Evolutionary conservation across 2,797 vertebrate species (phyloP), one percentile per base, ranked within the genome.

Genomic region (Microctenopoma steveboyesi): DNA sequence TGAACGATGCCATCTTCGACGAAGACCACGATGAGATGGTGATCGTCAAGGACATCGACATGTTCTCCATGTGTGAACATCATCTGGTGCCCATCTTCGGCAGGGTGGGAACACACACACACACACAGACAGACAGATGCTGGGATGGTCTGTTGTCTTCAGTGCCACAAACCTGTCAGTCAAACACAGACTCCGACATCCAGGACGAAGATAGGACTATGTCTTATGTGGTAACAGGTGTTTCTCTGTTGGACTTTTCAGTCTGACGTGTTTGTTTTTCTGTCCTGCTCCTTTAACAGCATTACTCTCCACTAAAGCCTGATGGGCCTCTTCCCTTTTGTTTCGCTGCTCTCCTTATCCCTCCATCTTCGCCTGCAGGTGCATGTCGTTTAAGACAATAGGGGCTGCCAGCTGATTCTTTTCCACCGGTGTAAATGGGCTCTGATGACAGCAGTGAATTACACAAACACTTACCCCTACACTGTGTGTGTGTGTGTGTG

Each of bases 21-120:
- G 98, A 99, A 83, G 98, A 99, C 78, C 98, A 99, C 0, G 98
- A 99, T 25, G 98, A 99, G 93, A 98, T 99, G 98, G 98, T 99
- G 92, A 99, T 99, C 42, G 97, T 99, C 85, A 99, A 99, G 89
- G 97, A 99, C 91, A 99, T 99, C 57, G 98, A 99, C 89, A 98
- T 99, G 97, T 99, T 99, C 87, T 99, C 98, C 82, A 96, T 99
- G 97, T 99, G 98, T 68, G 98, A 99, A 62, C 98, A 99, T 85
- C 98, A 99, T 89, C 92, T 99, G 70, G 98, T 99, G 76, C 98
- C 98, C 18, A 97, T 99, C 91, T 94, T 97, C 77, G 98, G 97
- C 90, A 95, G 95, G 96, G 98, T 99, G 94, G 96, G 91, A 67
- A 48, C 11, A 30, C 3, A 46, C 28, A 22, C 1, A 22, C 1